phyloP scores from a whole-genome alignment of 1,140 invertebrate species.

The Luehdorfia chinensis region DNA sequence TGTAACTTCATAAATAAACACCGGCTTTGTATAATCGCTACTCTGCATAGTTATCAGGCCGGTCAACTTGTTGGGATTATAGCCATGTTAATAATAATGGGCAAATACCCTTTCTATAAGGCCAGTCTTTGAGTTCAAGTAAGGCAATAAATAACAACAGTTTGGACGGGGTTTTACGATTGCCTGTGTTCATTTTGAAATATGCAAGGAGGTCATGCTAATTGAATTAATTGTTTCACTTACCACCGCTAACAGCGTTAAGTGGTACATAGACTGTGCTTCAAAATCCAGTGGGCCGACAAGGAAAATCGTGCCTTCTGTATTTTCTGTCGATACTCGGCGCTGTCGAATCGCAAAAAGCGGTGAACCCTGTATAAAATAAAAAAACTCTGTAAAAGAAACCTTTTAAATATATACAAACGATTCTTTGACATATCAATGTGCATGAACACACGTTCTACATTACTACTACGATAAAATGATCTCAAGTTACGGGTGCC shows the following conservation, averaged over 20 bases:
- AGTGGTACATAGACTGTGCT: slow-evolving; percentile 88
- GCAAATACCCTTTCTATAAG: slow-evolving; percentile 18
- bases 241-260: slow-evolving; percentile 90
- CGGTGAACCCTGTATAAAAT: slow-evolving; percentile 79
- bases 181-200: slow-evolving; percentile 12
- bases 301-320: slow-evolving; percentile 86
- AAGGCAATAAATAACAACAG: slow-evolving; percentile 12
- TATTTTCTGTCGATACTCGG: slow-evolving; percentile 83
- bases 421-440: too few species aligned
- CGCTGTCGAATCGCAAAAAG: slow-evolving; percentile 87
- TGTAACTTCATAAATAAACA: slow-evolving; percentile 19
- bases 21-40: slow-evolving; percentile 23
- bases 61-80: slow-evolving; percentile 22
- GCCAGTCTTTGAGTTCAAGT: slow-evolving; percentile 13
- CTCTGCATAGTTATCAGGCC: slow-evolving; percentile 25
- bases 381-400: too few species aligned
- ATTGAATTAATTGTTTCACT: slow-evolving; percentile 47
- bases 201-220: slow-evolving; percentile 17
- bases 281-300: slow-evolving; percentile 89
- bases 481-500: slow-evolving; percentile 41
- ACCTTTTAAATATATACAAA: too few species aligned
- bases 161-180: slow-evolving; percentile 4
- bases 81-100: slow-evolving; percentile 19
- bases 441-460: too few species aligned
- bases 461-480: slow-evolving; percentile 35